Evolutionary conservation across 1,140 invertebrate species (phyloP), one percentile per base, ranked within the genome.

Genomic region (Daktulosphaira vitifoliae): DNA sequence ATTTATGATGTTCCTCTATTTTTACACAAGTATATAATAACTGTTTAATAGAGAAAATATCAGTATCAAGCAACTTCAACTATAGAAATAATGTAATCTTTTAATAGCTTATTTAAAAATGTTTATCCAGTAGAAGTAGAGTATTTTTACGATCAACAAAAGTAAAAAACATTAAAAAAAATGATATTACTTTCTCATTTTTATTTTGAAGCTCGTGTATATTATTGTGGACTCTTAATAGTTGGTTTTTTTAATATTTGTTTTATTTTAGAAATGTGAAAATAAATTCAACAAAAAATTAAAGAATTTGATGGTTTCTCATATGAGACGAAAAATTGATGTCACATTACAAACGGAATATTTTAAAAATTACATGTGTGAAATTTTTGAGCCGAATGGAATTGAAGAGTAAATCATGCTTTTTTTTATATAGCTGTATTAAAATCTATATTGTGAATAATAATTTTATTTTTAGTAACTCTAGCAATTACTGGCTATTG

Each of bases 1-100:
- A 65, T 13, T 51, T 70, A 69, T 66, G 71, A 70, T 33, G 73
- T 1, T 71, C 67, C 69, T 75, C 71, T 22, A 73, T 13, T 37
- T 37, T 37, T 37, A 37, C 13, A 7, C 13, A 7, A 7, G 33
- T 37, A 13, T 37, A 7, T 7, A 68, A 33, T 5, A 76, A 56
- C 15, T 68, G 22, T 20, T 52, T 29, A 37, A 65, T 15, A 42
- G 51, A 68, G 51, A 72, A 75, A 3, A 76, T 73, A 16, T 74
- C 69, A 67, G 71, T 69, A 54, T 76, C 76, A 9, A 73, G 74
- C n/a, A n/a, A n/a, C n/a, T n/a, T n/a, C n/a, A n/a, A n/a, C n/a
- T n/a, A n/a, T n/a, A n/a, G n/a, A n/a, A n/a, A n/a, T n/a, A n/a
- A n/a, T n/a, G n/a, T n/a, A n/a, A n/a, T n/a, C n/a, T n/a, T n/a